These are phyloP conservation scores for Chlamydotis undulata DNA, from an alignment of 2,113 vertebrate genomes.

Conservation along the genomic window DNA sequence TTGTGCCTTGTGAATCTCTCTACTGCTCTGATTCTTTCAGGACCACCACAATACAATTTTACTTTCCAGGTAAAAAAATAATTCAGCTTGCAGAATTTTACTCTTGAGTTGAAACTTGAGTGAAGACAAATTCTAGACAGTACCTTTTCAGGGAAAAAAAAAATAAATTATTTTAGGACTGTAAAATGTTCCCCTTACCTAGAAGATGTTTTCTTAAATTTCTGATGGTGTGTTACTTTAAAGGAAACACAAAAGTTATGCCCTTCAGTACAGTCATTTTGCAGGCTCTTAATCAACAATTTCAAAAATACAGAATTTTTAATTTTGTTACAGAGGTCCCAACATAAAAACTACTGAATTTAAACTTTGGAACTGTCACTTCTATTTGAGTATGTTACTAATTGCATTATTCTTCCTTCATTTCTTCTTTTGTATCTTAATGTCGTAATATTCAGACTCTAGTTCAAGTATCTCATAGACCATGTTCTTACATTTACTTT, in stretches of 20 bases:
- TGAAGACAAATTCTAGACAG: background rate
- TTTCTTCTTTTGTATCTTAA: background rate
- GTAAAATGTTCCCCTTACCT: background rate
- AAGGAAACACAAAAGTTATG: background rate
- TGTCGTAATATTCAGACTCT: background rate
- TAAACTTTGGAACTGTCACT: background rate
- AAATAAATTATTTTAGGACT: background rate
- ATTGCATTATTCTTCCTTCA: background rate
- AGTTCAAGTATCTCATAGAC: background rate
- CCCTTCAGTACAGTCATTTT: background rate
- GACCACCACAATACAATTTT: background rate
- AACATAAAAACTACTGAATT: background rate
- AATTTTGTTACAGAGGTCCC: background rate
- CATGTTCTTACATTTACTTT: background rate
- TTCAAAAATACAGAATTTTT: background rate
- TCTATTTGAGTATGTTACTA: background rate
- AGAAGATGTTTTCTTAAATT: background rate
- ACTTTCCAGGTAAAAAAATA: background rate
- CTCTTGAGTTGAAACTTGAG: background rate
- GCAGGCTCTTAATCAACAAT: background rate
- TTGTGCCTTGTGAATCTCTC: background rate
- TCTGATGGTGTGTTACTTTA: background rate
- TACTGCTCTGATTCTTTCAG: slow-evolving; percentile 1
- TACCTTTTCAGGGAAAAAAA: background rate
- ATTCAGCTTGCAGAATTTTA: background rate